Percentiles rank a stretch among this genome's conserved stretches.
These are phyloP conservation scores for Chironomus striatipennis DNA, from an alignment of 1,140 invertebrate species.

Conservation along the genomic window DNA sequence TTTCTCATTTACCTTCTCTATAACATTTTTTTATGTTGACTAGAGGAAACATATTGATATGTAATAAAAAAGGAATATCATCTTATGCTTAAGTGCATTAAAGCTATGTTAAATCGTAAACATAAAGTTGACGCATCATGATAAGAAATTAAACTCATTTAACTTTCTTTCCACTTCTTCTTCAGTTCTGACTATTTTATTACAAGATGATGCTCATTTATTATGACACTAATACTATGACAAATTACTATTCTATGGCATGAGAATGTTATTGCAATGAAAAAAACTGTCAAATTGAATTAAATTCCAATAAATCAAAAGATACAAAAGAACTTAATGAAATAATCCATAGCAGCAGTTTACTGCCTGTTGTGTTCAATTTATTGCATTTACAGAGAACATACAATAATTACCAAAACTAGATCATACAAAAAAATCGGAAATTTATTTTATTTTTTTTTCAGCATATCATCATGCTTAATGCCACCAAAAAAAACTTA, in stretches of 20 bases:
- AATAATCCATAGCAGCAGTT: neutral
- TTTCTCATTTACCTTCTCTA: neutral
- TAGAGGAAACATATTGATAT: neutral
- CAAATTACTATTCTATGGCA: too few relatives aligned
- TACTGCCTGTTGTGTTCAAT: neutral
- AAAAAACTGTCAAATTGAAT: neutral
- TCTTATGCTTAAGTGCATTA: neutral
- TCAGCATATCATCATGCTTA: neutral
- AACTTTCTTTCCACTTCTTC: neutral
- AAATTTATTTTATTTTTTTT: constrained; percentile 4
- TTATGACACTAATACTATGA: too few relatives aligned
- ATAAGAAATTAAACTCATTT: neutral
- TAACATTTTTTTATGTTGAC: neutral
- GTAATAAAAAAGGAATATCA: neutral
- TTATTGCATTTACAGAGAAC: neutral
- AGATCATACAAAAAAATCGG: neutral
- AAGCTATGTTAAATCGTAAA: neutral
- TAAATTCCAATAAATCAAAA: constrained; percentile 9
- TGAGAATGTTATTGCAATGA: neutral
- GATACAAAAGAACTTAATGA: neutral
- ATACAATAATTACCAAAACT: neutral
- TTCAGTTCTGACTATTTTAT: neutral
- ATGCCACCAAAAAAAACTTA: neutral
- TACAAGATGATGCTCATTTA: neutral
- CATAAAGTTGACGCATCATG: neutral